Conservation (phyloP, 2,113 vertebrate species). For the Ptilorrhoa leucosticta region DNA sequence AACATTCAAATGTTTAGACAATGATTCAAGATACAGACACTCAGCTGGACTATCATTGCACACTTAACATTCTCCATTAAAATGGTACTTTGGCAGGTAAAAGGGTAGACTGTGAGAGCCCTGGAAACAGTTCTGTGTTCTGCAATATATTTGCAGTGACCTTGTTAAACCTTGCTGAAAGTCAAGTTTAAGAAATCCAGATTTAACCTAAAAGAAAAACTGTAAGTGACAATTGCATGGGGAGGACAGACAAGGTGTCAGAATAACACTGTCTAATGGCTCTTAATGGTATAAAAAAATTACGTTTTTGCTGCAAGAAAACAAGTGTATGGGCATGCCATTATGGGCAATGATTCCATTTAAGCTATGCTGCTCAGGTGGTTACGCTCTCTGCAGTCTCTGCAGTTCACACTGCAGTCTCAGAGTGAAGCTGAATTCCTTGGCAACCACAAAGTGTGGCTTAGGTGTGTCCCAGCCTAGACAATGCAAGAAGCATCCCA, state of each 20-base stretch:
- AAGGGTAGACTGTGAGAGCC: neutral
- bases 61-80: neutral
- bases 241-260: neutral
- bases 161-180: neutral
- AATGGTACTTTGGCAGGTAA: neutral
- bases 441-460: neutral
- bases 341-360: neutral
- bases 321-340: neutral
- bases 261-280: neutral
- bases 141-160: neutral
- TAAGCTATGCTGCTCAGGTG: neutral
- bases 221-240: neutral
- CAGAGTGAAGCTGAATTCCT: neutral
- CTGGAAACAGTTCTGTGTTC: neutral
- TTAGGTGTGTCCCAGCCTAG: neutral
- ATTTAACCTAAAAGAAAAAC: neutral
- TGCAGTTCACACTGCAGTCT: fast-evolving
- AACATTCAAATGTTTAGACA: neutral
- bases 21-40: neutral
- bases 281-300: neutral
- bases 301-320: neutral
- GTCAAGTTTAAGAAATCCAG: neutral
- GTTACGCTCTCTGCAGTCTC: neutral
- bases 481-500: neutral
- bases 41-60: neutral